Evolutionary conservation across 2,888 invertebrate species (phyloP).

Genomic region (Chrysodeixis includens): DNA sequence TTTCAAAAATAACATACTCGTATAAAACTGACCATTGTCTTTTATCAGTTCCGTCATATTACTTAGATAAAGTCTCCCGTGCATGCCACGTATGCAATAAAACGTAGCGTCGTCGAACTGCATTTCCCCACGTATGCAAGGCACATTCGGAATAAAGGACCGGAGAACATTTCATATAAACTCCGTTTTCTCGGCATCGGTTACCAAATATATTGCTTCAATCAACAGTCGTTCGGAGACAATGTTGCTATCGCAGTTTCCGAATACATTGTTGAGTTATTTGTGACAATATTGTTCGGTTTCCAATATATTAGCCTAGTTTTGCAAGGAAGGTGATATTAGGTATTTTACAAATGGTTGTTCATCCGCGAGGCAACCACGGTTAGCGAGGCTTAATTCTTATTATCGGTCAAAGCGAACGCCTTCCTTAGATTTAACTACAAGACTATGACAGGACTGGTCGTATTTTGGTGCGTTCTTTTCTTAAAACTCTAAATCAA

Average conservation of each 20-base stretch:
- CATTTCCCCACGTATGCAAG: conserved; percentile 5
- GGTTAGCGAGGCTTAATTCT: too few species aligned
- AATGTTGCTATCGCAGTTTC: neutral
- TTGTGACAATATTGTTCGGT: neutral
- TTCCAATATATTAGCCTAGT: neutral
- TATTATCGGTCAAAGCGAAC: too few species aligned
- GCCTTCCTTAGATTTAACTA: too few species aligned
- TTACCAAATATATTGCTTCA: neutral
- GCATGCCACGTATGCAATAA: conserved; percentile 6
- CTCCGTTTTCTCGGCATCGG: conserved; percentile 3
- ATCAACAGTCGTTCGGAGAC: neutral
- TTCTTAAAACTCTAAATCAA: too few species aligned
- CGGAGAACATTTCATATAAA: neutral
- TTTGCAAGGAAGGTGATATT: too few species aligned
- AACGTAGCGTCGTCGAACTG: neutral
- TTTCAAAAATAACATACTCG: neutral
- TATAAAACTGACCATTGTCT: neutral
- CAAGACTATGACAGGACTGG: too few species aligned
- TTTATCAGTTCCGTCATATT: conserved; percentile 1
- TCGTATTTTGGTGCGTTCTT: too few species aligned
- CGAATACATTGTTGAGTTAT: neutral
- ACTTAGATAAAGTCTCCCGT: neutral
- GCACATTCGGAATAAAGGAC: conserved; percentile 4
- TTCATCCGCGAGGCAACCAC: too few species aligned
- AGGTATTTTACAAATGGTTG: too few species aligned